Base-by-base conservation (phyloP, 1,140 invertebrate species). In the Heliconius eleuchia region DNA sequence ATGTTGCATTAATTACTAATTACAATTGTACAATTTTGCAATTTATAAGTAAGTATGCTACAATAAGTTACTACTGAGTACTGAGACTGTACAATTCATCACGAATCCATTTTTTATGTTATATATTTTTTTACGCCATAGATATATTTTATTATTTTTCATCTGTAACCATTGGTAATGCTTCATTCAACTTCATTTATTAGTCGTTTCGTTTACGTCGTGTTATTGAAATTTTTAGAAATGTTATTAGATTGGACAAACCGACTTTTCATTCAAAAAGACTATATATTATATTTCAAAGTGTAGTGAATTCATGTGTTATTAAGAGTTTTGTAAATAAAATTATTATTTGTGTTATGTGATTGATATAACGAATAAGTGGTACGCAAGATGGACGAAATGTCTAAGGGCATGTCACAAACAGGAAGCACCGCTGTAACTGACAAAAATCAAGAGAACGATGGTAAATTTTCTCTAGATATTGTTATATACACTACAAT, bases 351-450 rank as follows among this genome's bases (percentile, higher is more conserved):
- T 83, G 86, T 92, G 89, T 91, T 87, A 87, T 90, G 89, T 91
- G 91, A 91, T 92, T 94, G 89, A 92, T 93, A 88, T 93, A 93
- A 91, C 90, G 89, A 92, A 90, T 89, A 85, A 89, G 90, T 92
- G 89, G 90, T 90, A 88, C 84, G 90, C 92, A 94, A 94, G 92
- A 94, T 94, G 92, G 92, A 94, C 92, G 92, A 94, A 94, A 91
- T 92, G 92, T 94, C 91, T 92, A 94, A 92, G 92, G 92, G 92
- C 89, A 94, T 94, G 92, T 92, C 92, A 94, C 92, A 92, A 93
- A 92, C 92, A 94, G 92, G 92, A 93, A 94, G 91, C 91, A 87
- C 88, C 86, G 87, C 86, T 89, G 85, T 85, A 92, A 93, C 92
- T 91, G 92, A 94, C 89, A 93, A 93, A 92, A 92, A 89, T 90